A percentile compares a stretch with the other conserved stretches of the same genome.
These are phyloP conservation scores for Sciurus vulgaris DNA, from an alignment of 2,797 vertebrate genomes.

Conservation along the genomic window DNA sequence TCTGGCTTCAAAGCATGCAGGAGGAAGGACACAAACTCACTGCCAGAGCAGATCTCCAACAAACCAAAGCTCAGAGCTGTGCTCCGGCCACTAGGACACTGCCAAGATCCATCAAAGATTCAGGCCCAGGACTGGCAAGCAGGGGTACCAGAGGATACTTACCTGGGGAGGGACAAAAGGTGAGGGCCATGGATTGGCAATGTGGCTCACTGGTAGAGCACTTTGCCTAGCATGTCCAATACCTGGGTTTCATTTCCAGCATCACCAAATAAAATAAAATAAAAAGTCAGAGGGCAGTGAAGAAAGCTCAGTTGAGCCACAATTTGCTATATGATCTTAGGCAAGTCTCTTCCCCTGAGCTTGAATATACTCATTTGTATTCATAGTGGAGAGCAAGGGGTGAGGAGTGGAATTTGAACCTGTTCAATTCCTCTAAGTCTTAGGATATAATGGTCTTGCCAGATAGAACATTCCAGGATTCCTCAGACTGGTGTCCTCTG, in stretches of 20 bases:
- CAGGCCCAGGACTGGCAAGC: background rate
- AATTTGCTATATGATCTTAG: slow-evolving; percentile 6
- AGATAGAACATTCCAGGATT: slow-evolving; percentile 53
- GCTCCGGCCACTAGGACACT: background rate
- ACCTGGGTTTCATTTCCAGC: background rate
- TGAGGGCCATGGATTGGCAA: background rate
- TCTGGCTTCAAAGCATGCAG: background rate
- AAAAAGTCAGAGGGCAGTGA: background rate
- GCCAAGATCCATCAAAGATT: slow-evolving; percentile 32
- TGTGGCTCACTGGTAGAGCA: background rate
- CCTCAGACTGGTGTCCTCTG: background rate
- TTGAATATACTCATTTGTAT: background rate
- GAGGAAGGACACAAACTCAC: background rate
- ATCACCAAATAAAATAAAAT: background rate
- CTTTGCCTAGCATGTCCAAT: background rate
- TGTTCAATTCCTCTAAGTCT: slow-evolving; percentile 39
- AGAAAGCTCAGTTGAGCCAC: background rate
- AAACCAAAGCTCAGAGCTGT: background rate
- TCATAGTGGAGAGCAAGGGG: background rate
- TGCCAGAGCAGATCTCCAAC: background rate
- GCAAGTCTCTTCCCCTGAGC: slow-evolving; percentile 17
- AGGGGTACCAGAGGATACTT: background rate
- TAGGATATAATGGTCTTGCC: slow-evolving; percentile 29
- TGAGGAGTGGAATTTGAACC: slow-evolving; percentile 29
- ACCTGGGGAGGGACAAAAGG: background rate